Base-by-base conservation (phyloP, 1,140 invertebrate species). In the Lasioglossum baleicum region DNA sequence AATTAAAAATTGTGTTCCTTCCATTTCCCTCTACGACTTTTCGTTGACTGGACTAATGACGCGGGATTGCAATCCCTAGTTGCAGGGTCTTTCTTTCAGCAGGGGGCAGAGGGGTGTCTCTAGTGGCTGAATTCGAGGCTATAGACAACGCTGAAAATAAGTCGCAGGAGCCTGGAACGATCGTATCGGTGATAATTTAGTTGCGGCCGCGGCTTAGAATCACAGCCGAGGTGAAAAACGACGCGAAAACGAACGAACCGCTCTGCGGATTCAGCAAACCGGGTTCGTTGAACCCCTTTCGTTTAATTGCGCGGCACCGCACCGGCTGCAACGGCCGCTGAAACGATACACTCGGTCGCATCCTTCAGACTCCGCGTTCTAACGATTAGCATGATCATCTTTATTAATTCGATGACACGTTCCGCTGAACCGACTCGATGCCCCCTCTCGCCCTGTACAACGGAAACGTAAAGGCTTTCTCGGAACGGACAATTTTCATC, bases 401-500 rank as follows among this genome's bases (percentile, higher is more conserved):
- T 79, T 79, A 79, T 79, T 79, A 79, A 79, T 79, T 79, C 76
- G 76, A 73, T 48, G 76, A 79, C 69, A 79, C 76, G 76, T 79
- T 56, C 60, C 68, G 58, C 48, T 73, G 60, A 73, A 56, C 76
- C 22, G 42, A 26, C 48, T 5, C 40, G 11, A 7, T 3, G 2
- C 35, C 42, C 42, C 53, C 15, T 20, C 53, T 7, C 56, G 6
- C 7, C 56, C 20, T 20, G 2, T 2, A 6, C 13, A 58, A 58
- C 56, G 56, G 56, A 58, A 58, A n/a, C 20, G 20, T n/a, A 20
- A n/a, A n/a, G 56, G n/a, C 51, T 17, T 58, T 58, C 56, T 6
- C 20, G 56, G 56, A 58, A 58, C 56, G 56, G 56, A n/a, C 56
- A n/a, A 58, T 58, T 58, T 58, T n/a, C n/a, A n/a, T n/a, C 17